A percentile compares a stretch with the other conserved stretches of the same genome.
phyloP scores from a whole-genome alignment of 2,797 vertebrate species.

The Avahi laniger region DNA sequence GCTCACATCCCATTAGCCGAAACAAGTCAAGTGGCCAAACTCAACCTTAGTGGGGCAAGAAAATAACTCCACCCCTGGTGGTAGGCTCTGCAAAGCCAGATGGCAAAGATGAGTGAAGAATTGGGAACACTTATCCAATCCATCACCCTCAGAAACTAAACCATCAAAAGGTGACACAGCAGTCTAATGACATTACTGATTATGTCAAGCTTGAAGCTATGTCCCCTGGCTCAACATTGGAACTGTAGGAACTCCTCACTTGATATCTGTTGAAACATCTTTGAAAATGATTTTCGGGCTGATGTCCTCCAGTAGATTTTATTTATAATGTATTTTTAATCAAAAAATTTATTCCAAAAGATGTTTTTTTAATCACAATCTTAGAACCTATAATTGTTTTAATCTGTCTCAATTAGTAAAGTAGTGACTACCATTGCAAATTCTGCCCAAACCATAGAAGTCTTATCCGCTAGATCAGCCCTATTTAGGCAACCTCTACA shows the following conservation, averaged over 20 bases:
- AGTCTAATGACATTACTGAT: not conserved
- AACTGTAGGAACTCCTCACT: not conserved
- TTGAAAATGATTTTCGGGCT: constrained; percentile 40
- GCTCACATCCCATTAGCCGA: not conserved
- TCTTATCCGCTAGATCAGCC: not conserved
- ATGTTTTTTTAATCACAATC: not conserved
- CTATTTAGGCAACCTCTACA: not conserved
- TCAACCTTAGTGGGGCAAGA: not conserved
- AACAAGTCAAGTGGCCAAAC: not conserved
- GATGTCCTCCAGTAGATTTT: not conserved
- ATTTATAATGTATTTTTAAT: not conserved
- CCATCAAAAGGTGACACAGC: no score
- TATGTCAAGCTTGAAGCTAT: not conserved
- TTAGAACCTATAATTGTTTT: not conserved
- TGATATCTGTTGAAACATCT: not conserved
- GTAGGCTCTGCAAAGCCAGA: not conserved
- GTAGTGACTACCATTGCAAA: not conserved
- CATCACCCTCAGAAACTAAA: not conserved
- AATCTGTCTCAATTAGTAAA: not conserved
- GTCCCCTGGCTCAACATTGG: not conserved
- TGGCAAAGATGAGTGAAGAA: not conserved
- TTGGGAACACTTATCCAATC: not conserved
- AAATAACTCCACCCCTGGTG: not conserved
- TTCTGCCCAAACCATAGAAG: not conserved
- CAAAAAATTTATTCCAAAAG: not conserved